These are phyloP conservation scores for Oncorhynchus tshawytscha DNA, from an alignment of 2,113 vertebrate genomes.

Conservation along the genomic window DNA sequence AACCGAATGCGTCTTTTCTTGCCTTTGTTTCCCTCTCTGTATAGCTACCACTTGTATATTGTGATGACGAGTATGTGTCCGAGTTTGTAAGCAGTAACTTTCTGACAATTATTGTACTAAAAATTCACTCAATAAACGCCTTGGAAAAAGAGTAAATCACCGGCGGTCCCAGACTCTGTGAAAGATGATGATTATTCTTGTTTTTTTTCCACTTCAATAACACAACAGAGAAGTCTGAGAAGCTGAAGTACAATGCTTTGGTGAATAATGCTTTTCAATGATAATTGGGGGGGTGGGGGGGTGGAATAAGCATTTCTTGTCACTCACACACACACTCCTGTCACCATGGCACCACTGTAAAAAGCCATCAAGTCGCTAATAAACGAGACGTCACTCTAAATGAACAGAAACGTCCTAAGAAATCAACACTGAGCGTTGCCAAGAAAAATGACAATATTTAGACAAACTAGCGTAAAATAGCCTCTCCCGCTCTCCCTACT, in stretches of 20 bases:
- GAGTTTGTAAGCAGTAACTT: constrained; percentile 83
- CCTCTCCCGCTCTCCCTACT: neutral
- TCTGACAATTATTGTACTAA: constrained; percentile 82
- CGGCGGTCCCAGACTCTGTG: constrained; percentile 40
- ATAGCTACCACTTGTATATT: constrained; percentile 78
- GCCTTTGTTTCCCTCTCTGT: constrained; percentile 58
- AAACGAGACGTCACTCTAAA: constrained; percentile 51
- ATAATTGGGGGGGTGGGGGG: neutral
- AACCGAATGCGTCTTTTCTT: constrained; percentile 33
- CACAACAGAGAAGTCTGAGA: constrained; percentile 12
- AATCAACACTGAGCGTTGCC: too few relatives aligned
- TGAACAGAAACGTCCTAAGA: constrained; percentile 11
- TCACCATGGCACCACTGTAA: constrained; percentile 1
- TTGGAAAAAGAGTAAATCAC: constrained; percentile 69
- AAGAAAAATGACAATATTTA: constrained; percentile 42
- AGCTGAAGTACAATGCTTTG: constrained; percentile 28
- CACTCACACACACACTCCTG: neutral
- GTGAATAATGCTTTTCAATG: constrained; percentile 34
- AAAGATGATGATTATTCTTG: constrained; percentile 27
- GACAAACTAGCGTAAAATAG: constrained; percentile 50
- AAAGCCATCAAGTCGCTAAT: constrained; percentile 59
- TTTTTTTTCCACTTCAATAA: constrained; percentile 45
- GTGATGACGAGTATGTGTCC: constrained; percentile 79
- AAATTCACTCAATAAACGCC: constrained; percentile 81
- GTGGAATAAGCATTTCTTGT: constrained; percentile 39